Conservation (phyloP, 2,888 invertebrate species). For the Protula sp. region DNA sequence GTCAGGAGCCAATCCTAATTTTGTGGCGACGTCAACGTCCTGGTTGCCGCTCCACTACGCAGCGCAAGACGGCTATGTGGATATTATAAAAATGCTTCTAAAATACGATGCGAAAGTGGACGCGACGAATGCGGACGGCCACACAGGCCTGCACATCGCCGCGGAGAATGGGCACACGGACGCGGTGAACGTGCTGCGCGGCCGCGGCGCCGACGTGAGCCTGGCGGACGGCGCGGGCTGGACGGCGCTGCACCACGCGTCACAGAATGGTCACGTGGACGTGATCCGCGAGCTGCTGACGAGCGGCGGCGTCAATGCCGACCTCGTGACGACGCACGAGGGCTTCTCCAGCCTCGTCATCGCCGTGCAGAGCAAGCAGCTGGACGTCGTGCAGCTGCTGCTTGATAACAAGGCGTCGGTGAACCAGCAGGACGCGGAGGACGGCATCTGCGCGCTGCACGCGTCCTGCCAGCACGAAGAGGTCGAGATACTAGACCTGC, state of each 20-base stretch:
- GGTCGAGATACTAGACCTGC: constrained; percentile 8
- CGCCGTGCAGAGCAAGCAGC: constrained; percentile 24
- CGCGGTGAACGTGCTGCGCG: constrained; percentile 18
- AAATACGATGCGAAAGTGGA: constrained; percentile 18
- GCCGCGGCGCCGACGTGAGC: constrained; percentile 7
- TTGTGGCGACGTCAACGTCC: constrained; percentile 11
- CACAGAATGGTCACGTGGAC: constrained; percentile 25
- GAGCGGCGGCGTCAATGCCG: constrained; percentile 9
- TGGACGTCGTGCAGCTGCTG: constrained; percentile 19
- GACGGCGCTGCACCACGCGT: constrained; percentile 25
- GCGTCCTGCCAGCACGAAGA: constrained; percentile 21
- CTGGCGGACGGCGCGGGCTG: constrained; percentile 16
- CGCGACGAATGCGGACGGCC: constrained; percentile 16
- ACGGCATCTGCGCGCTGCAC: constrained; percentile 20
- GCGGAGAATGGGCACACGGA: constrained; percentile 24
- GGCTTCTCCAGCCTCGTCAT: constrained; percentile 24
- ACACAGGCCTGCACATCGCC: constrained; percentile 28
- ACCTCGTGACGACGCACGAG: constrained; percentile 22
- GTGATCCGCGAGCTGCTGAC: constrained; percentile 12
- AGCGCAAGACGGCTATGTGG: constrained; percentile 19
- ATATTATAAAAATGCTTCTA: constrained; percentile 15
- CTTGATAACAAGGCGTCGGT: constrained; percentile 19
- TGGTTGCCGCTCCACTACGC: constrained; percentile 25
- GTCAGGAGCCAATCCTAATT: constrained; percentile 12
- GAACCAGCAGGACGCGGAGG: constrained; percentile 15